Percentiles rank a stretch among this genome's conserved stretches.
Evolutionary conservation across 1,140 invertebrate genomes (phyloP).

Genomic region (Ips typographus): DNA sequence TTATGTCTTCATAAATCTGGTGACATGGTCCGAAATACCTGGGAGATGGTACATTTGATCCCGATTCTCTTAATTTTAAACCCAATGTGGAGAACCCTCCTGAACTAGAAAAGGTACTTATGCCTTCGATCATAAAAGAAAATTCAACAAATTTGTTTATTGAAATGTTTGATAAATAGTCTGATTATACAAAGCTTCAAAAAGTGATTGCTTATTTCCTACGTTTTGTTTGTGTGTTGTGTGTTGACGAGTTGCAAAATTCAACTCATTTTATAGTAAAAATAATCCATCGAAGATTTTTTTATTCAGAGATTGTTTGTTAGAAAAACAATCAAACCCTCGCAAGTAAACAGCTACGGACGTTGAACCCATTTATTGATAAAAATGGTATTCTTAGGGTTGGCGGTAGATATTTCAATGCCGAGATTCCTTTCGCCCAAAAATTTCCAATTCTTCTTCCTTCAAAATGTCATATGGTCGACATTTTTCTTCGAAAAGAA

Average conservation of each 20-base stretch:
- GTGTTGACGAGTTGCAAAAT: slow-evolving; percentile 21
- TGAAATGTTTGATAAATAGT: slow-evolving; percentile 35
- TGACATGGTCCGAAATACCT: slow-evolving; percentile 35
- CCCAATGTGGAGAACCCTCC: no score
- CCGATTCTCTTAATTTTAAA: no score
- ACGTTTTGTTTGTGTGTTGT: slow-evolving; percentile 29
- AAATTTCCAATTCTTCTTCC: slow-evolving; percentile 37
- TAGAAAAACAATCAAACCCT: slow-evolving; percentile 7
- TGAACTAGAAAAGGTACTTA: no score
- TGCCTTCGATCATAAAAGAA: no score
- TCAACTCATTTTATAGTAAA: slow-evolving; percentile 38
- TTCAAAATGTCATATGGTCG: slow-evolving; percentile 20
- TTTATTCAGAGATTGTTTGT: slow-evolving; percentile 21
- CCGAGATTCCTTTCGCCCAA: slow-evolving; percentile 28
- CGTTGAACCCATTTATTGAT: slow-evolving; percentile 50
- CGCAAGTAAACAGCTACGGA: slow-evolving; percentile 25
- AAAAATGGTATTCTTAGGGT: slow-evolving; percentile 48
- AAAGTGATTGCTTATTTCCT: slow-evolving; percentile 24
- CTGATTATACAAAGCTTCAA: slow-evolving; percentile 39
- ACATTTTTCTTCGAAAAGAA: slow-evolving; percentile 26
- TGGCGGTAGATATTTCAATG: slow-evolving; percentile 45
- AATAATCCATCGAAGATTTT: slow-evolving; percentile 50
- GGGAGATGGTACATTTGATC: neutral
- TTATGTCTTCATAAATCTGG: slow-evolving; percentile 25
- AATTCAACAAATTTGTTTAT: neutral